Percentiles rank a stretch among this genome's conserved stretches.
phyloP scores from a whole-genome alignment of 2,113 vertebrate species.

The Cyphomyrus plagiostoma region DNA sequence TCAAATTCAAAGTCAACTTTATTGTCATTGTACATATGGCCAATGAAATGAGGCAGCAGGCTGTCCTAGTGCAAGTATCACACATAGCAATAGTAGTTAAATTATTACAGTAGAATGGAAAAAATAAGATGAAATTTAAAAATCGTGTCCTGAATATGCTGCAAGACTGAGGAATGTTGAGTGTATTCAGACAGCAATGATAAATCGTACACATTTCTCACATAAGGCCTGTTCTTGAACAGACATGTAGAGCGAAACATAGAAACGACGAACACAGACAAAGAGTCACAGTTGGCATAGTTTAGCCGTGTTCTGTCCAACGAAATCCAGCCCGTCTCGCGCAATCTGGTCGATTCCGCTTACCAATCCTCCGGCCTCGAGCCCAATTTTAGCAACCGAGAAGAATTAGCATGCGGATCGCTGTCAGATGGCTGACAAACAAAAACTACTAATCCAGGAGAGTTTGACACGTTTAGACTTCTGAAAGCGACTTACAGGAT shows the following conservation, averaged over 20 bases:
- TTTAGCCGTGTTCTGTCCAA: not conserved
- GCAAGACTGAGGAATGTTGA: not conserved
- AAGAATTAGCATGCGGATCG: not conserved
- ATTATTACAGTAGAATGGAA: not conserved
- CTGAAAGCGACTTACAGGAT: not conserved
- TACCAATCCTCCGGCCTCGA: not conserved
- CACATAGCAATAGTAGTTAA: not conserved
- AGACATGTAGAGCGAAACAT: not conserved
- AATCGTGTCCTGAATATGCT: not conserved
- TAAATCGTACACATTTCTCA: not conserved
- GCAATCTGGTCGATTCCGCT: not conserved
- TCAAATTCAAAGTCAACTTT: not conserved
- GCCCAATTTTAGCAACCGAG: conserved; percentile 7
- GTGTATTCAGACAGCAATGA: not conserved
- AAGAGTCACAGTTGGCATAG: not conserved
- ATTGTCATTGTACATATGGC: not conserved
- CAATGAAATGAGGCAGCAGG: not conserved
- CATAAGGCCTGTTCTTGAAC: not conserved
- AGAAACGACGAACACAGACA: not conserved
- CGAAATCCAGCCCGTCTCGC: not conserved
- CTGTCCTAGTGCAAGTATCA: not conserved
- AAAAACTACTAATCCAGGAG: not conserved
- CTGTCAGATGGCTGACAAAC: not conserved
- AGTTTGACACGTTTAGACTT: not conserved
- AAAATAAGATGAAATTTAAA: not conserved